phyloP scores from a whole-genome alignment of 2,797 vertebrate species.

The Holocentrus rufus region DNA sequence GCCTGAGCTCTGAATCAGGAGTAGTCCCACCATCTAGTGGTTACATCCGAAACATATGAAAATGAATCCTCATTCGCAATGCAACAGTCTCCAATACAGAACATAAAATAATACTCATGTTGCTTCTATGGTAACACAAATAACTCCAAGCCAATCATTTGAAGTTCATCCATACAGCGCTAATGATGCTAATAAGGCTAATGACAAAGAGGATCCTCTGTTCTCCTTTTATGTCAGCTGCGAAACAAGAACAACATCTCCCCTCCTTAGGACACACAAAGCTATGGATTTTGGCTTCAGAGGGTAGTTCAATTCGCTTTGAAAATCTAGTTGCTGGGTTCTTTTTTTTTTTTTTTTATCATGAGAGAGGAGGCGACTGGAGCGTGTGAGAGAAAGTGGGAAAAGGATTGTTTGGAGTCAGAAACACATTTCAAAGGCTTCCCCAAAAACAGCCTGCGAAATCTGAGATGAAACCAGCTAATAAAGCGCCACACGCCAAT shows the following conservation, averaged over 20 bases:
- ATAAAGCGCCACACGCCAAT: slow-evolving; percentile 79
- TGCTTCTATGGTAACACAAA: slow-evolving; percentile 66
- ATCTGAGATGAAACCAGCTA: slow-evolving; percentile 78
- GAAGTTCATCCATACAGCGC: slow-evolving; percentile 69
- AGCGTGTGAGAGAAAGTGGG: slow-evolving; percentile 68
- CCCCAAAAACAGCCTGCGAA: slow-evolving; percentile 76
- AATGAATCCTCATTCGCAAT: slow-evolving; percentile 17
- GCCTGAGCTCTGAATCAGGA: slow-evolving; percentile 39
- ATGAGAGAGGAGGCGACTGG: slow-evolving; percentile 65
- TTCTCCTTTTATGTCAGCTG: slow-evolving; percentile 73
- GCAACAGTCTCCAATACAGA: slow-evolving; percentile 37
- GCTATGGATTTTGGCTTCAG: slow-evolving; percentile 70
- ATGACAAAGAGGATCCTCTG: slow-evolving; percentile 70
- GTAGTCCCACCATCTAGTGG: slow-evolving; percentile 76
- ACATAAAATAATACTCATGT: slow-evolving; percentile 54
- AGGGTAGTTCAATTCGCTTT: slow-evolving; percentile 67
- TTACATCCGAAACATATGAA: slow-evolving; percentile 20
- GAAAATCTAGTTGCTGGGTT: slow-evolving; percentile 53
- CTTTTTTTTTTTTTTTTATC: slow-evolving; percentile 49
- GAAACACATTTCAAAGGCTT: slow-evolving; percentile 80
- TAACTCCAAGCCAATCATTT: slow-evolving; percentile 75
- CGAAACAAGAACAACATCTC: slow-evolving; percentile 69
- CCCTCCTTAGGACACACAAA: slow-evolving; percentile 70
- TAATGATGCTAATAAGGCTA: slow-evolving; percentile 79
- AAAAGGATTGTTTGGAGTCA: slow-evolving; percentile 78